Evolutionary conservation across 2,113 vertebrate genomes (phyloP), one percentile per base, ranked within the genome.

Genomic region (Antechinus flavipes): DNA sequence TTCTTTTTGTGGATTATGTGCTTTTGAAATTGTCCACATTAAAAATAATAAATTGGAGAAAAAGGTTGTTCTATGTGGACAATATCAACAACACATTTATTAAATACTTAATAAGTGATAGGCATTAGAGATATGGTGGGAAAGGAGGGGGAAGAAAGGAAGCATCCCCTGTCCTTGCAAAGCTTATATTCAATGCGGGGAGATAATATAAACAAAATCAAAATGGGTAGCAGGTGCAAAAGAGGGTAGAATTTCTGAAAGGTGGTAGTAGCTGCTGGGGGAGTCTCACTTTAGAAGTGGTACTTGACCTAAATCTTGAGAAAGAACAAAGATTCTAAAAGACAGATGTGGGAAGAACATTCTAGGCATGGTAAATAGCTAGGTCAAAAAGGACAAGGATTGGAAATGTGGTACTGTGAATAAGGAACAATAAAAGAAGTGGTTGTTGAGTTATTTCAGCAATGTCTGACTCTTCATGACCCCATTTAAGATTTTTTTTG

Each of bases 1-100:
- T 96, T 95, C 93, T 90, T 35, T 19, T 89, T 35, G 49, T 91
- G 91, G 14, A 76, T 76, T 35, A 19, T n/a, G 35, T n/a, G 14
- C 61, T 22, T 84, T 84, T 84, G 35, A 42, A 84, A 84, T 42
- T 84, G 42, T 8, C n/a, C 19, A 42, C 7, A 42, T 84, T 84
- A 84, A 84, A 68, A 42, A 22, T 76, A 76, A 42, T 76, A 19
- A 76, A 76, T 76, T 76, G 68, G 35, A 22, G n/a, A 42, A 76
- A 42, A 42, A 16, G 61, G n/a, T 84, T 84, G 35, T 5, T 84
- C 16, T 42, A 8, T 23, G 19, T 7, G 42, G 68, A 84, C n/a
- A 22, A 42, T 84, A 42, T 42, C n/a, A 23, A 84, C 68, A 84
- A 30, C 27, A 30, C 27, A 30, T 30, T 61, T 11, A 61, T 61